Evolutionary conservation across 2,113 vertebrate species (phyloP).

Genomic region (Labeo catla): DNA sequence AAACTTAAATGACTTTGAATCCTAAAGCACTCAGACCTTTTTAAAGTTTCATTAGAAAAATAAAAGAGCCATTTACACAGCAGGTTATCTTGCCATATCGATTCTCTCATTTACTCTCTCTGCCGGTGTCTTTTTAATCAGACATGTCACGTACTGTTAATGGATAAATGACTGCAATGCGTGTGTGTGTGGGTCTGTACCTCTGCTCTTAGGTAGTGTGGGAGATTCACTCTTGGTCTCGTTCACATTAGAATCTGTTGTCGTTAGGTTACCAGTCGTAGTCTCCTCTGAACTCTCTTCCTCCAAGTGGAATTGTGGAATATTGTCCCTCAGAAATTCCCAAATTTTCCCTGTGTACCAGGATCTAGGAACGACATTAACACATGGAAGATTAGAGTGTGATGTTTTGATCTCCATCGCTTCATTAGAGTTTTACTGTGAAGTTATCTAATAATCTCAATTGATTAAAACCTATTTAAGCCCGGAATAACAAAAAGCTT

Average conservation of each 20-base stretch:
- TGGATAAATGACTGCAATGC: neutral
- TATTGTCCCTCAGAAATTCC: constrained; percentile 79
- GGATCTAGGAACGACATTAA: constrained; percentile 68
- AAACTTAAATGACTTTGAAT: neutral
- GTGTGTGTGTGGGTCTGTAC: constrained; percentile 23
- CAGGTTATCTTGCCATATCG: neutral
- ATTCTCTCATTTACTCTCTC: constrained; percentile 8
- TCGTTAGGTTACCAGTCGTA: constrained; percentile 49
- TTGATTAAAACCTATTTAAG: constrained; percentile 9
- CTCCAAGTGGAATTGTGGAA: constrained; percentile 81
- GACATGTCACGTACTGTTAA: neutral
- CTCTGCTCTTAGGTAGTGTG: constrained; percentile 60
- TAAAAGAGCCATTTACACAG: constrained; percentile 20
- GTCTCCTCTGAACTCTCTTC: constrained; percentile 64
- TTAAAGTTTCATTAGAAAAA: neutral
- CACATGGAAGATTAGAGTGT: constrained; percentile 1
- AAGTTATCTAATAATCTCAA: constrained; percentile 20
- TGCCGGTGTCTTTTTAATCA: constrained; percentile 20
- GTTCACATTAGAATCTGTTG: constrained; percentile 58
- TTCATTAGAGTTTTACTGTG: neutral
- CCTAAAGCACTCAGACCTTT: neutral
- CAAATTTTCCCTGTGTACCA: constrained; percentile 76
- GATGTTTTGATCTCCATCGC: neutral
- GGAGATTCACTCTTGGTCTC: constrained; percentile 62
- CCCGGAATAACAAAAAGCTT: constrained; percentile 5